Base-by-base conservation (phyloP, 2,888 invertebrate species). In the Metellina segmentata region DNA sequence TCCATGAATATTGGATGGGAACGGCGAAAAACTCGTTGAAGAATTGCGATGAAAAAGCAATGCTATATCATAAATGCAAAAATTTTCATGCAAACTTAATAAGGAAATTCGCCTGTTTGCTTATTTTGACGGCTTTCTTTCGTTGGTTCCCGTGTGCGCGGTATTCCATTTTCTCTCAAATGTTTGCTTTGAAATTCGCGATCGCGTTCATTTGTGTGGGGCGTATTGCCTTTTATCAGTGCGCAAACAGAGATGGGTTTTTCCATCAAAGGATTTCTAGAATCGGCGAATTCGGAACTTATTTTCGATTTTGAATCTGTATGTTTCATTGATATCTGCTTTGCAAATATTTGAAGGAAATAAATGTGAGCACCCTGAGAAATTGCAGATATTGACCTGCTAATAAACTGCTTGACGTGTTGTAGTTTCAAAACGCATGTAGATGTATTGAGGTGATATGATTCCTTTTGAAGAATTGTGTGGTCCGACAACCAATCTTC, bases 11-110 rank as follows among this genome's bases (percentile, higher is more conserved):
- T 81, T 75, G 61, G 81, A 88, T 88, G 72, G 34, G 75, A 70
- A n/a, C 20, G 34, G 61, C 34, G 48, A 9, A 74, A 82, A 86
- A 20, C 78, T 70, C 78, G 81, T 69, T 81, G 19, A 72, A 79
- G 51, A 19, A 51, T 52, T 88, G 61, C 51, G 51, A 61, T 69
- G 70, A 19, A 88, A 81, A 74, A 81, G 88, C 88, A 61, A 53
- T 69, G 69, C 61, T 74, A 74, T 75, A 88, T 74, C 88, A 88
- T 78, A 88, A 81, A 88, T 81, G 61, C 19, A 81, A 88, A 61
- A 88, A 61, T 75, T 81, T 74, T 52, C 88, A 81, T 81, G 88
- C 75, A 88, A 88, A 88, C 74, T 81, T 81, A 88, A 88, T 88
- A 81, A 88, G 88, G 74, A 81, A 81, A 88, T 81, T 88, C 72